Base-by-base conservation (phyloP, 2,888 invertebrate species). In the Drosophila nr. fundita region DNA sequence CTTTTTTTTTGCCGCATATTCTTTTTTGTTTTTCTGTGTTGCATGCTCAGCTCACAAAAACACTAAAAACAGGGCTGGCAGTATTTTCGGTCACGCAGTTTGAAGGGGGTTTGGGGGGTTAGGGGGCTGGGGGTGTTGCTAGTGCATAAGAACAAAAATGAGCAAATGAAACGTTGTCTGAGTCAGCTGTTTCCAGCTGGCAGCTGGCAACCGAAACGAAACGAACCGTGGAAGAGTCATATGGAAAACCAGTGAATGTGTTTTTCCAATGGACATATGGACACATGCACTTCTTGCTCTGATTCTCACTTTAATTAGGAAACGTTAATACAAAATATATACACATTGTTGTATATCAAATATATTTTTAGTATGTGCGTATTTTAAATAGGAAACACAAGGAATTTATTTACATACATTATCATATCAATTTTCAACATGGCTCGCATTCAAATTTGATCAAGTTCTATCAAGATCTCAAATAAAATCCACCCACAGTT, bases 141-240 rank as follows among this genome's bases (percentile, higher is more conserved):
- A 30, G 42, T 63, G 34, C 27, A 63, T 30, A 64, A 48, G 8
- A 42, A 48, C 18, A 49, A 54, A 67, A 52, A 60, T 32, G 36
- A 57, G 65, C 61, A 68, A 61, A 48, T 68, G 42, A 73, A 59
- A 66, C 52, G 57, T 30, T 63, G 62, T 48, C 72, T 67, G 76
- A 71, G 52, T 76, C 76, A 71, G 76, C 76, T 61, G n/a, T 76
- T 67, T 67, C n/a, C 52, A 76, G 63, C 71, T 60, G 70, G 50
- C 60, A 76, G 66, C 71, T 63, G 70, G 40, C 40, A 67, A 29
- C 48, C 52, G 27, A 61, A 42, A 52, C 24, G 21, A 55, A 54
- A 63, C 59, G 29, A 45, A 24, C 45, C 45, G 24, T 45, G 45
- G 42, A 13, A 45, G 24, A 21, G 30, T 30, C 42, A 30, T 15